Evolutionary conservation across 2,888 invertebrate genomes (phyloP).

Genomic region (Acrobasis suavella): DNA sequence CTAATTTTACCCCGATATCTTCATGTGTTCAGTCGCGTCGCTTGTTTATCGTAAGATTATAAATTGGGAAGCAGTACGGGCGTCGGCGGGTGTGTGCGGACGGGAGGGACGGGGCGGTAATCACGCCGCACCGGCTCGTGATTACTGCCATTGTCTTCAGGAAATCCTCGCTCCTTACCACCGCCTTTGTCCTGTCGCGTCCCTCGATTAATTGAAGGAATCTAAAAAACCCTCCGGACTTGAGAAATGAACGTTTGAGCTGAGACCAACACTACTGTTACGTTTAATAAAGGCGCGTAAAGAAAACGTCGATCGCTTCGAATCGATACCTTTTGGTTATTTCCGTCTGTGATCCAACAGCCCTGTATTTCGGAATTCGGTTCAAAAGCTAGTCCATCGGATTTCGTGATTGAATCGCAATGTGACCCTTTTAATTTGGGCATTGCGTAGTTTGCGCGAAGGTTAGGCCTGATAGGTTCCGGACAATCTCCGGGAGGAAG

Average conservation of each 20-base stretch:
- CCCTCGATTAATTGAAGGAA: conserved; percentile 49
- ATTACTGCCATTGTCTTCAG: conserved; percentile 70
- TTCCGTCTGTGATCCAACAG: conserved; percentile 44
- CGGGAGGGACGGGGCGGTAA: conserved; percentile 42
- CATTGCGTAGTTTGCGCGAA: conserved; percentile 49
- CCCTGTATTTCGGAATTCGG: conserved; percentile 33
- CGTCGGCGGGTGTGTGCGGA: conserved; percentile 30
- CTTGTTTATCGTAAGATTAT: conserved; percentile 58
- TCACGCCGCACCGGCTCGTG: conserved; percentile 53
- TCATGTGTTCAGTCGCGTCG: conserved; percentile 30
- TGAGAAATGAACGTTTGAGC: conserved; percentile 38
- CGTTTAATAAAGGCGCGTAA: conserved; percentile 20
- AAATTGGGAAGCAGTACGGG: conserved; percentile 47
- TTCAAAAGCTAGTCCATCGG: conserved; percentile 44
- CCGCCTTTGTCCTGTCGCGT: conserved; percentile 56
- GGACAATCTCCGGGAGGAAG: conserved; percentile 60
- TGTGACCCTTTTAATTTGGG: conserved; percentile 54
- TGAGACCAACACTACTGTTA: conserved; percentile 27
- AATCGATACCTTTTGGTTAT: conserved; percentile 39
- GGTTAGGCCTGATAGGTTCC: conserved; percentile 54
- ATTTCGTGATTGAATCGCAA: conserved; percentile 58
- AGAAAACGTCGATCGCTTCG: conserved; percentile 26
- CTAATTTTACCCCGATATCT: conserved; percentile 23
- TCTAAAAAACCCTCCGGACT: conserved; percentile 41
- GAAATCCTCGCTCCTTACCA: conserved; percentile 60